Conservation (phyloP, 2,888 invertebrate genomes). For the Drosophila borborema region DNA sequence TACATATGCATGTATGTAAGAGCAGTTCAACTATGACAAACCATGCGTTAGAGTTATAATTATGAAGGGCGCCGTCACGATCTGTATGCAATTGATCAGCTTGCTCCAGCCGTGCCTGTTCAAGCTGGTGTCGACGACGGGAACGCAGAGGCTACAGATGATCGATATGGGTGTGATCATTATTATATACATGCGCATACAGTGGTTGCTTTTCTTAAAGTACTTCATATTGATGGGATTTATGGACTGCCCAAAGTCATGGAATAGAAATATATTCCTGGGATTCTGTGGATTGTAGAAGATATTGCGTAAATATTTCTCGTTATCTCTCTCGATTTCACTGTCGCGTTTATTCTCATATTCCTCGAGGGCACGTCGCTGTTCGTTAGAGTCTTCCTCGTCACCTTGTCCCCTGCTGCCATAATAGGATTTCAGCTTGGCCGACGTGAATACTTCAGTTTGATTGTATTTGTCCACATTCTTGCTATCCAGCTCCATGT, state of each 20-base stretch:
- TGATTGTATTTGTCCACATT: neutral
- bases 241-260: constrained; percentile 58
- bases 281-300: constrained; percentile 2
- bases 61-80: constrained; percentile 60
- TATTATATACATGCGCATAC: constrained; percentile 27
- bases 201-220: constrained; percentile 43
- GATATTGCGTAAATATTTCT: neutral
- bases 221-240: constrained; percentile 53
- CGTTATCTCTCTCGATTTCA: neutral
- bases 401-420: too few species aligned
- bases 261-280: constrained; percentile 20
- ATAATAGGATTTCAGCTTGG: neutral
- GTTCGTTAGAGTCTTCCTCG: neutral
- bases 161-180: constrained; percentile 54
- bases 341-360: neutral
- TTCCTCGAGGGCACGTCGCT: neutral
- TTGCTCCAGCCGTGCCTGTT: constrained; percentile 80
- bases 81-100: constrained; percentile 72
- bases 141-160: constrained; percentile 55
- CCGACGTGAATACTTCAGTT: neutral
- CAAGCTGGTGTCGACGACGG: constrained; percentile 63
- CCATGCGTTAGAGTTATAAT: constrained; percentile 8
- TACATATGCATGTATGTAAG: neutral
- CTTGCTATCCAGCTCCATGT: constrained; percentile 9
- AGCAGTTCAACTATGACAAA: neutral